Base-by-base conservation (phyloP, 2,888 invertebrate species). In the Alsophila aescularia region DNA sequence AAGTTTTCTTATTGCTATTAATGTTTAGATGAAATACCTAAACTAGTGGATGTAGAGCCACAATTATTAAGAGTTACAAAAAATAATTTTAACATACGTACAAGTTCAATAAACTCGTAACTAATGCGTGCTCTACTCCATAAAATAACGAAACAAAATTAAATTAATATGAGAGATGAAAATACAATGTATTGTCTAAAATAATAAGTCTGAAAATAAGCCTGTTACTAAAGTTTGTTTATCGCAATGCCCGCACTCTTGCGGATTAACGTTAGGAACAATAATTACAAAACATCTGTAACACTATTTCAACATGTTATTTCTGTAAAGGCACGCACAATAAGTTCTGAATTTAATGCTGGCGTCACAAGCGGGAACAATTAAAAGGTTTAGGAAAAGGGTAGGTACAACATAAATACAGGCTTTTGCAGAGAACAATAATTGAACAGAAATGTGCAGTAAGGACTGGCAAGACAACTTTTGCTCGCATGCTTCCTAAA, bases 181-280 rank as follows among this genome's bases (percentile, higher is more conserved):
- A 27, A 47, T 47, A 45, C 29, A 47, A 29, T 4, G 29, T 37
- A 44, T 47, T 15, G 27, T 29, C 21, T 27, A 14, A 48, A 43
- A 48, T 6, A 52, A 36, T 7, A 12, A 27, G n/a, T 48, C 36
- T 37, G 15, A 24, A 50, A 56, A 41, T 47, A 51, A 40, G 52
- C 37, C 12, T 14, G 27, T 49, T 40, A 34, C 43, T 5, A 39
- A 36, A 49, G 24, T 10, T 41, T 40, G 39, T 44, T 53, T 52
- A 64, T 56, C 60, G 64, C 58, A 51, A 49, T 72, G 70, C 70
- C 72, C 72, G 70, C 72, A 69, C 70, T 67, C 66, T 52, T 58
- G 70, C 68, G 70, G 68, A 58, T 50, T 37, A 42, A 56, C 52
- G 1, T 8, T 40, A 41, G 52, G 40, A 57, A 24, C 8, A 62